Evolutionary conservation across 2,888 invertebrate genomes (phyloP).

Genomic region (Synergus itoensis): DNA sequence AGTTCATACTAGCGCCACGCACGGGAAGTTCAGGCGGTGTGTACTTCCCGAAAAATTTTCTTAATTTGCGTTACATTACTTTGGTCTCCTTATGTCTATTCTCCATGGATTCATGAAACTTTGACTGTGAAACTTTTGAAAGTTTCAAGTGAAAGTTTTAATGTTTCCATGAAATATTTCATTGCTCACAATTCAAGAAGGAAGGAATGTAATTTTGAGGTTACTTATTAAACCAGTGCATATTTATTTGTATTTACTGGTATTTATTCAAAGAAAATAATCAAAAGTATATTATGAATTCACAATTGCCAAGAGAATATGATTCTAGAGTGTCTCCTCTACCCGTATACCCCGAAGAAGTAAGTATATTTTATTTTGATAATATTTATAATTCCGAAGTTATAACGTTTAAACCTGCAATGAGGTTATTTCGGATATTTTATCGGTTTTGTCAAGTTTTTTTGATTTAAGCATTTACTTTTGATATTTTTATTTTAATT

Average conservation of each 20-base stretch:
- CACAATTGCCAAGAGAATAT: neutral
- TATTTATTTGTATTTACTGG: neutral
- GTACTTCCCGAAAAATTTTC: too few species aligned
- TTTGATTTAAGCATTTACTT: neutral
- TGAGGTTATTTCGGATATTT: neutral
- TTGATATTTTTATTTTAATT: neutral
- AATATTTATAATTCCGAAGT: neutral
- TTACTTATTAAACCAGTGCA: neutral
- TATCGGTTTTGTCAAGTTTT: neutral
- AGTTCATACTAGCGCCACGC: too few species aligned
- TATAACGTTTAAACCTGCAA: neutral
- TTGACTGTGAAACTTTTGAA: too few species aligned
- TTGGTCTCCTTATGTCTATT: too few species aligned
- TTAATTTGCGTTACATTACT: too few species aligned
- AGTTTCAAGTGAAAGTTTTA: too few species aligned
- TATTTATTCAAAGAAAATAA: neutral
- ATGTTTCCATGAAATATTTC: too few species aligned
- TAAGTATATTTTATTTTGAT: neutral
- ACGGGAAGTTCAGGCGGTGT: too few species aligned
- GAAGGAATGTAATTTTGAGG: neutral
- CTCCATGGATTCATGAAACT: too few species aligned
- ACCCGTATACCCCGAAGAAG: neutral
- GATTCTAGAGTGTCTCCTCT: neutral
- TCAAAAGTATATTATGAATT: neutral
- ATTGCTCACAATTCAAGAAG: too few species aligned